phyloP scores from a whole-genome alignment of 2,888 invertebrate genomes.

The Dione vanillae region DNA sequence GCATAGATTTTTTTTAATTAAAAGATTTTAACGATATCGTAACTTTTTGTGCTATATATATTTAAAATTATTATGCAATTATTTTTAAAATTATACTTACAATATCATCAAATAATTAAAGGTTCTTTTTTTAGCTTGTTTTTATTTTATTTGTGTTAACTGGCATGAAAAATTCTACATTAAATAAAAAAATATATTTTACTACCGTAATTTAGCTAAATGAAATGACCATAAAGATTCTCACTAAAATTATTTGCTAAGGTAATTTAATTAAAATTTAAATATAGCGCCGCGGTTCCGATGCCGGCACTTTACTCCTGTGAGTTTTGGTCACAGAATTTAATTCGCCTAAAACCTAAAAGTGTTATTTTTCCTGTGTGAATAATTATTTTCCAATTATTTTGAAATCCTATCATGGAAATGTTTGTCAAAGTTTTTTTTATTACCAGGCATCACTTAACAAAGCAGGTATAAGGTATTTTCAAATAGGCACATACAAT shows the following conservation, averaged over 20 bases:
- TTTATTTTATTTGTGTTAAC: no score
- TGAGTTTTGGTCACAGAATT: conserved; percentile 18
- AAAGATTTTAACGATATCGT: conserved; percentile 24
- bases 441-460: no score
- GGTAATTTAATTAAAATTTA: conserved; percentile 39
- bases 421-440: no score
- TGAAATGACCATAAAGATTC: conserved; percentile 19
- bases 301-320: conserved; percentile 10
- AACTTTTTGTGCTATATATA: not conserved
- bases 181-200: no score
- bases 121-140: no score
- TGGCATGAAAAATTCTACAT: no score
- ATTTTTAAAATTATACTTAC: no score
- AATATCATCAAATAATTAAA: no score
- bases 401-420: no score
- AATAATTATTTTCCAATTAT: not conserved
- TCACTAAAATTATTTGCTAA: conserved; percentile 34
- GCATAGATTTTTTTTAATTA: no score
- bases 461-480: no score
- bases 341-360: conserved; percentile 10
- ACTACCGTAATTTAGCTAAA: conserved; percentile 15
- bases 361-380: not conserved
- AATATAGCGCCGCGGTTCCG: conserved; percentile 21
- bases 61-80: not conserved
- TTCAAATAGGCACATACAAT: no score